Base-by-base conservation (phyloP, 2,888 invertebrate species). In the Eilema caniola region DNA sequence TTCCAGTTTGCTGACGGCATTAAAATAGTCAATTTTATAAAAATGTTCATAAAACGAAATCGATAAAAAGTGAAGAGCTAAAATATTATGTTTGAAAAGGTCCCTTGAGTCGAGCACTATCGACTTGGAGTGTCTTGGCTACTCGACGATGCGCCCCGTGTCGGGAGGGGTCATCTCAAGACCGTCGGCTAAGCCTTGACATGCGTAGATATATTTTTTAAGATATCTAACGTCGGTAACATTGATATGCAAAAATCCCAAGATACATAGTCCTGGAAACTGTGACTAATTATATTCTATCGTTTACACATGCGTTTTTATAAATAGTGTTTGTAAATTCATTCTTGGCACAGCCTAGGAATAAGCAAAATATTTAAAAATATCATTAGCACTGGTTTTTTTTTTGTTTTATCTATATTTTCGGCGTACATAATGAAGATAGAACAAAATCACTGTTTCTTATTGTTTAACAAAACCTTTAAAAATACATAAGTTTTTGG, bases 81-180 rank as follows among this genome's bases (percentile, higher is more conserved):
- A 86, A 85, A 86, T 86, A 85, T 85, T 83, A 79, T 79, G 79
- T 71, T 79, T 61, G 76, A 82, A 82, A 81, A 85, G 87, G 82
- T 86, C 85, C 79, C 85, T 87, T 74, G 83, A 85, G 80, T 83
- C 82, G 83, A 86, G 87, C 78, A 77, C 83, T 84, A 80, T 86
- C 76, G 81, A 85, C 78, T 78, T 85, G 79, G 82, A 86, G 87
- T 83, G 81, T 79, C 77, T 72, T 72, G 74, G 75, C 68, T 64
- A 82, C 72, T 66, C 28, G 69, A 41, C 37, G 61, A 61, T 25
- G 16, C 10, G 16, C 31, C 4, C 14, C 31, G 31, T 31, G 61
- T 31, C 28, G 28, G 57, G 24, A 31, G 25, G 31, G 69, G 5
- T 37, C 25, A 41, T 60, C 59, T 60, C 60, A 33, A 66, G 24